A percentile compares a stretch with the other conserved stretches of the same genome.
Evolutionary conservation across 2,797 vertebrate species (phyloP).

Genomic region (Microhierax caerulescens): DNA sequence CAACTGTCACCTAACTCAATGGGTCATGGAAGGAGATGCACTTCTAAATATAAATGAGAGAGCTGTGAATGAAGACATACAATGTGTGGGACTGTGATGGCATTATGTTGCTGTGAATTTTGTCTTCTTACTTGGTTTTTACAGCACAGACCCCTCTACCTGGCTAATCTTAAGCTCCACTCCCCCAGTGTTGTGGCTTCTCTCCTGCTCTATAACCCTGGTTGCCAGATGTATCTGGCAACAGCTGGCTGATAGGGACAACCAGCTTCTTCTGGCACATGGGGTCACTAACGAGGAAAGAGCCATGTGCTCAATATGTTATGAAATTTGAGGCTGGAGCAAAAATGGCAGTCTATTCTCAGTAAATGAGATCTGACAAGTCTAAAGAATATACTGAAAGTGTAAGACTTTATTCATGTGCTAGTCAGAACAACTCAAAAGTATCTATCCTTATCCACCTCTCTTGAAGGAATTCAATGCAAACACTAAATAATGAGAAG

Average conservation of each 20-base stretch:
- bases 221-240: not conserved
- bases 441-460: not conserved
- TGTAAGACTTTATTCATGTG: not conserved
- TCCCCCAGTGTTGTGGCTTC: not conserved
- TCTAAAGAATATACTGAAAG: not conserved
- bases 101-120: not conserved
- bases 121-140: not conserved
- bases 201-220: not conserved
- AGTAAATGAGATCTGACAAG: not conserved
- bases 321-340: not conserved
- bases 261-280: not conserved
- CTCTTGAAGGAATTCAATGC: not conserved
- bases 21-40: not conserved
- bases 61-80: not conserved
- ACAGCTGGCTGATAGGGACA: not conserved
- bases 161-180: not conserved
- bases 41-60: not conserved
- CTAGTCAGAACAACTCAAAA: not conserved
- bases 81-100: not conserved
- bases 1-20: not conserved
- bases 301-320: not conserved
- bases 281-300: not conserved
- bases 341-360: not conserved
- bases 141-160: not conserved
- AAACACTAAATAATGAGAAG: not conserved